Conservation (phyloP, 2,797 vertebrate genomes). For the Hydrocynus forskahlii region DNA sequence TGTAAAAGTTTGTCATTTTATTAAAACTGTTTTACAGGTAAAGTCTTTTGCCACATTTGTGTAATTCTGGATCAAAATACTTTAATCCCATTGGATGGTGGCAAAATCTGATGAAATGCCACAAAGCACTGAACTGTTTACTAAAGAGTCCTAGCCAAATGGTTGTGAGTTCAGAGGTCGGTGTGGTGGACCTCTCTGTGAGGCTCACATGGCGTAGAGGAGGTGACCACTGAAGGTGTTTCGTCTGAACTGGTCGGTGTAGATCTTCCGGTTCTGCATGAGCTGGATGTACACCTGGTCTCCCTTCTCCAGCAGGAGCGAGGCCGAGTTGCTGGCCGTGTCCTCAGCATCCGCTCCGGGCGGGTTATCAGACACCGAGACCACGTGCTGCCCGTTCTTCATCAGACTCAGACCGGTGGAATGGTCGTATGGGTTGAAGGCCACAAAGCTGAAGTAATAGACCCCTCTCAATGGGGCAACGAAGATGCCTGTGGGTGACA, state of each 20-base stretch:
- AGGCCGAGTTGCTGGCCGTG: slow-evolving; percentile 8
- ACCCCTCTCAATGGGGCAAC: neutral
- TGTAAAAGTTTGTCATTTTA: no score
- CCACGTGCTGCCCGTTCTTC: slow-evolving; percentile 7
- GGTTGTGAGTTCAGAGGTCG: no score
- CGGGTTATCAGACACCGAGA: neutral
- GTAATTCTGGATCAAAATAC: no score
- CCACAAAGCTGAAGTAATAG: slow-evolving; percentile 32
- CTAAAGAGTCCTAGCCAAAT: no score
- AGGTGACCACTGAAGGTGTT: slow-evolving; percentile 40
- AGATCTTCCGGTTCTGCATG: neutral
- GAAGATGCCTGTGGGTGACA: slow-evolving; percentile 18
- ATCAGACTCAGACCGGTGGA: neutral
- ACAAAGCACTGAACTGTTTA: no score
- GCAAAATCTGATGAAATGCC: no score
- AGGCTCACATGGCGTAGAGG: neutral
- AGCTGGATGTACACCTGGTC: neutral
- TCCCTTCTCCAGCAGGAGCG: slow-evolving; percentile 5
- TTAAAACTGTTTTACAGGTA: no score
- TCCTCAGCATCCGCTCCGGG: neutral
- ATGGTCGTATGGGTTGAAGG: neutral
- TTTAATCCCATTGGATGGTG: no score
- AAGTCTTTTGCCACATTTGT: no score
- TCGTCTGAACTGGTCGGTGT: neutral
- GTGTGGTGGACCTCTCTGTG: neutral